A percentile compares a stretch with the other conserved stretches of the same genome.
These are phyloP conservation scores for Lasiommata megera DNA, from an alignment of 2,888 invertebrate genomes.

Conservation along the genomic window DNA sequence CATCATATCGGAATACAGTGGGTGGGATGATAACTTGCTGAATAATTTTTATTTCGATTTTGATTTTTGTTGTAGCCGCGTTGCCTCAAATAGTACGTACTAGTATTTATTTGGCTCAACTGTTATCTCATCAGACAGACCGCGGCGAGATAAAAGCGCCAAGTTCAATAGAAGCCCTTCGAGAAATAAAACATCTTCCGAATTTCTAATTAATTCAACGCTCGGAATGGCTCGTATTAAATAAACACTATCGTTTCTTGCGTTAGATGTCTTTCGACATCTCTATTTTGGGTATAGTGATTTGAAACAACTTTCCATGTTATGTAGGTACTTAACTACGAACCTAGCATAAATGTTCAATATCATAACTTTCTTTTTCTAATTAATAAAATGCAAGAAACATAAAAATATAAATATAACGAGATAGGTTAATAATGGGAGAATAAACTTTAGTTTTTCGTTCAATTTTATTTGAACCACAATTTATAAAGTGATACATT, in stretches of 20 bases:
- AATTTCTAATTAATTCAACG: slow-evolving; percentile 33
- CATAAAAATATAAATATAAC: neutral
- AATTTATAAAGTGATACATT: too few species aligned
- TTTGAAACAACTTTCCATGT: slow-evolving; percentile 12
- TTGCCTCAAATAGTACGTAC: neutral
- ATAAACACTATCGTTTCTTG: slow-evolving; percentile 31
- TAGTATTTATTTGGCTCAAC: neutral
- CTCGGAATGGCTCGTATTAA: slow-evolving; percentile 30
- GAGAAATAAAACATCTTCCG: slow-evolving; percentile 15
- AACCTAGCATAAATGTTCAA: neutral
- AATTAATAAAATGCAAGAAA: neutral
- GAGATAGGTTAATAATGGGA: too few species aligned
- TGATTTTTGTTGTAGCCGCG: too few species aligned
- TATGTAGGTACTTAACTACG: neutral
- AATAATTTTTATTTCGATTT: too few species aligned
- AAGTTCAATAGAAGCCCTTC: slow-evolving; percentile 15
- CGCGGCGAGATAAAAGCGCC: slow-evolving; percentile 20
- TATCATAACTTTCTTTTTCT: neutral
- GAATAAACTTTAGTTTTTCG: too few species aligned
- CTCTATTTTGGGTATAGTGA: slow-evolving; percentile 24
- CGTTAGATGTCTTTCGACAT: slow-evolving; percentile 25
- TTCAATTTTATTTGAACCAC: too few species aligned
- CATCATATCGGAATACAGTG: too few species aligned
- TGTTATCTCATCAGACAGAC: slow-evolving; percentile 5
- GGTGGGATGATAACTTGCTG: too few species aligned